Percentiles rank a stretch among this genome's conserved stretches.
Conservation (phyloP, 1,140 invertebrate species). For the Diachasma alloeum region DNA sequence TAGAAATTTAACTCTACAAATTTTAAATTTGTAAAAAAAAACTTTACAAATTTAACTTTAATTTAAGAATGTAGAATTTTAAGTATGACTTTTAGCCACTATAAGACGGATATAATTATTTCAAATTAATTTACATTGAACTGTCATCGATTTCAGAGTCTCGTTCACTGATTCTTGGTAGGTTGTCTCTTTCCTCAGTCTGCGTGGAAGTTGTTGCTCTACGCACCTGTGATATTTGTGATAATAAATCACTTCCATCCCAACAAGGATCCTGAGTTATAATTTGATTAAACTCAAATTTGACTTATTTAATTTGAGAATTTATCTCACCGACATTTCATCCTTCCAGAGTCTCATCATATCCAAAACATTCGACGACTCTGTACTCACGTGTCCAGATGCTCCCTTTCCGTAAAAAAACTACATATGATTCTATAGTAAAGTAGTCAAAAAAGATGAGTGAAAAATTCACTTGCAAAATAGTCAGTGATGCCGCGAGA, state of each 20-base stretch:
- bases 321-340: constrained; percentile 30
- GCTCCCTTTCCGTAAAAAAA: constrained; percentile 11
- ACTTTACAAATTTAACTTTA: too few relatives aligned
- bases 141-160: background rate
- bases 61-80: too few relatives aligned
- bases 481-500: too few relatives aligned
- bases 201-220: background rate
- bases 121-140: background rate
- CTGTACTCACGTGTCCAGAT: background rate
- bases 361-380: constrained; percentile 25
- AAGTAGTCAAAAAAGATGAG: background rate
- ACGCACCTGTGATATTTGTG: background rate
- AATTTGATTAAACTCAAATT: background rate
- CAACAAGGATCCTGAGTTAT: background rate
- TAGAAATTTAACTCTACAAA: too few relatives aligned
- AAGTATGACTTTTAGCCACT: background rate
- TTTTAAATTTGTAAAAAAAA: too few relatives aligned
- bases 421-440: background rate
- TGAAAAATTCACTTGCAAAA: too few relatives aligned
- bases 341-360: constrained; percentile 33
- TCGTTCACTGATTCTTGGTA: background rate
- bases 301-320: background rate
- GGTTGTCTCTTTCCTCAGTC: background rate
- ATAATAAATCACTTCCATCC: background rate
- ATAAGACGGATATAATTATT: background rate